Evolutionary conservation across 2,113 vertebrate genomes (phyloP).

Genomic region (Phalacrocorax brasilianus): DNA sequence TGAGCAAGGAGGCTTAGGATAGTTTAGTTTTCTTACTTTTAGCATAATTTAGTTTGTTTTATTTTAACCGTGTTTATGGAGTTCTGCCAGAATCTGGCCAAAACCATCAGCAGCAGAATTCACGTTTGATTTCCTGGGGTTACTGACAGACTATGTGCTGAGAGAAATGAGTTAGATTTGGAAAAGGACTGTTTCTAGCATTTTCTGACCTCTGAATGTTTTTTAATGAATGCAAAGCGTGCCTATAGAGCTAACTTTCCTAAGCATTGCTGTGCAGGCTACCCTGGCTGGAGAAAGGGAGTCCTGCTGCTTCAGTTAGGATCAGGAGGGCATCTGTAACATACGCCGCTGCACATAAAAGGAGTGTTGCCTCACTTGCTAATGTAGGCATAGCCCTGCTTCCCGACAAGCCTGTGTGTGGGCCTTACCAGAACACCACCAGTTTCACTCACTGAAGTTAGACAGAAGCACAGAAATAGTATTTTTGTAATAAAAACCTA

Average conservation of each 20-base stretch:
- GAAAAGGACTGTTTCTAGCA: neutral
- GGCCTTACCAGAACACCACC: neutral
- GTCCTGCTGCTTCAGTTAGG: neutral
- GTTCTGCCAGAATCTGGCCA: neutral
- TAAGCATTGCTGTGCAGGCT: neutral
- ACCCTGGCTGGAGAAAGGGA: neutral
- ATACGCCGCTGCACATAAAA: rapidly evolving
- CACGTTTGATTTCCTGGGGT: neutral
- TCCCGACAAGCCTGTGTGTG: rapidly evolving
- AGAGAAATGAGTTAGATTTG: neutral
- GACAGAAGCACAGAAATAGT: neutral
- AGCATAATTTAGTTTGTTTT: neutral
- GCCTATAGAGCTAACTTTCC: neutral
- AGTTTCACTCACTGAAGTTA: neutral
- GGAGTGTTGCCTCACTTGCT: neutral
- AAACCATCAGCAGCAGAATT: neutral
- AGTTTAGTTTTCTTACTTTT: neutral
- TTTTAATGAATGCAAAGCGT: neutral
- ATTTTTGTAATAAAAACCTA: neutral
- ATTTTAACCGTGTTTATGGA: neutral
- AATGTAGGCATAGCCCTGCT: neutral
- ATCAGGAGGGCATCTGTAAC: neutral
- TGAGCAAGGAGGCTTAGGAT: neutral
- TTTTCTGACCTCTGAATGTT: neutral
- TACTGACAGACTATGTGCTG: neutral